These are phyloP conservation scores for Coregonus suidteri DNA, from an alignment of 2,797 vertebrate species.

Conservation along the genomic window DNA sequence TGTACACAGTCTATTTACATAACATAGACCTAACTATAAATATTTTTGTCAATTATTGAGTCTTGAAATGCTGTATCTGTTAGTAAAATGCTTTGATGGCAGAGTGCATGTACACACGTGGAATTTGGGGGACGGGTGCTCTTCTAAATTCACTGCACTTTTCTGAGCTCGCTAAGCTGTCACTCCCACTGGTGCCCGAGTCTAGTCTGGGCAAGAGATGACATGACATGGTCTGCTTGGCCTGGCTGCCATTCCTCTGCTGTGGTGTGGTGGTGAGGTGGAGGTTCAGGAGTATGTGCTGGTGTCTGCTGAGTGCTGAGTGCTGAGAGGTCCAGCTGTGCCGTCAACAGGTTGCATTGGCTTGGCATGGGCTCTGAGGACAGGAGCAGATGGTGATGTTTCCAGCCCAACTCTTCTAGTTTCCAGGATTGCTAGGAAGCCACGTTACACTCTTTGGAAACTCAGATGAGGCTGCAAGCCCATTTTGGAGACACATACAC, in stretches of 20 bases:
- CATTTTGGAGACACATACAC: neutral
- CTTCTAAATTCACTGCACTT: slow-evolving; percentile 36
- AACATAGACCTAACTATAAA: slow-evolving; percentile 21
- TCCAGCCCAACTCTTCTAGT: neutral
- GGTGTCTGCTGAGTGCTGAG: neutral
- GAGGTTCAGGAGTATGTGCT: slow-evolving; percentile 8
- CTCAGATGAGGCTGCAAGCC: neutral
- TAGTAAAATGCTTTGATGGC: slow-evolving; percentile 11
- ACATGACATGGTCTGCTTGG: slow-evolving; percentile 5
- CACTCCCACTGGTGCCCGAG: slow-evolving; percentile 32
- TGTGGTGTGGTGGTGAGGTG: slow-evolving; percentile 3
- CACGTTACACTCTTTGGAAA: neutral
- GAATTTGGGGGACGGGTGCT: slow-evolving; percentile 35
- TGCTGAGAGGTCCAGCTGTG: neutral
- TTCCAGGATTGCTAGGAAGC: neutral
- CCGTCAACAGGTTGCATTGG: neutral
- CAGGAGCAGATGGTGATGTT: neutral
- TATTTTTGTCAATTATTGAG: slow-evolving; percentile 3
- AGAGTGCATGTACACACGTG: slow-evolving; percentile 35
- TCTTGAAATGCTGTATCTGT: slow-evolving; percentile 25
- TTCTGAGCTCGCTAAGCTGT: slow-evolving; percentile 24
- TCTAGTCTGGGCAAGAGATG: slow-evolving; percentile 15
- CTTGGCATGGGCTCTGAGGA: neutral
- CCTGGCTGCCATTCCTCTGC: slow-evolving; percentile 20
- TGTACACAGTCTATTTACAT: slow-evolving; percentile 25